Base-by-base conservation (phyloP, 2,113 vertebrate species). In the Panthera leo region DNA sequence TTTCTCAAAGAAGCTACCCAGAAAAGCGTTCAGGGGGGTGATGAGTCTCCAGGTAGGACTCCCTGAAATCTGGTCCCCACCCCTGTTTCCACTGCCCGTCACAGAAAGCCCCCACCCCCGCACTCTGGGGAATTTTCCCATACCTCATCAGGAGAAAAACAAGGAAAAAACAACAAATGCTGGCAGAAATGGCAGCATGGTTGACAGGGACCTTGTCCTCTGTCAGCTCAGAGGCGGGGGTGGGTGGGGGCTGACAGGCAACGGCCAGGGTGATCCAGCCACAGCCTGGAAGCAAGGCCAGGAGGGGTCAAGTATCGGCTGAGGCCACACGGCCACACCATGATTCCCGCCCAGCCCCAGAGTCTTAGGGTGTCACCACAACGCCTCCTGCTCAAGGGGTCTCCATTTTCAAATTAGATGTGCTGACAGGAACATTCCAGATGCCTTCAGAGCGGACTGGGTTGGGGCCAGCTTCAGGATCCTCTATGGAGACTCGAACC, bases 121-220 rank as follows among this genome's bases (percentile, higher is more conserved):
- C 7, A 71, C 53, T n/a, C 29, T 13, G 48, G 45, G 70, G 90
- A 58, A 79, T 68, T 94, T 96, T 92, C 91, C 88, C 90, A 79
- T 19, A 79, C 84, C 61, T 53, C 87, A 31, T 7, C 8, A 53
- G 85, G 61, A 83, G 34, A 51, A 95, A 96, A 96, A 96, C 58
- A 96, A 89, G 89, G 92, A 63, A 95, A 97, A 89, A 94, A 48
- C 92, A 91, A 92, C 78, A 94, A 48, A 55, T 0, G 73, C 65
- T 2, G 78, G 42, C 53, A 85, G 90, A 61, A 88, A 76, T n/a
- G 1, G 55, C 13, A 51, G 67, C 34, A 0, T 0, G 1, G 61
- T 34, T 3, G 51, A 18, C 18, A 3, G 71, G 34, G 89, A 31
- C 45, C 83, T 75, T 4, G 0, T 2, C 94, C 53, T 63, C 68